These are phyloP conservation scores for Stratiomys singularior DNA, from an alignment of 2,888 invertebrate species.

Conservation along the genomic window DNA sequence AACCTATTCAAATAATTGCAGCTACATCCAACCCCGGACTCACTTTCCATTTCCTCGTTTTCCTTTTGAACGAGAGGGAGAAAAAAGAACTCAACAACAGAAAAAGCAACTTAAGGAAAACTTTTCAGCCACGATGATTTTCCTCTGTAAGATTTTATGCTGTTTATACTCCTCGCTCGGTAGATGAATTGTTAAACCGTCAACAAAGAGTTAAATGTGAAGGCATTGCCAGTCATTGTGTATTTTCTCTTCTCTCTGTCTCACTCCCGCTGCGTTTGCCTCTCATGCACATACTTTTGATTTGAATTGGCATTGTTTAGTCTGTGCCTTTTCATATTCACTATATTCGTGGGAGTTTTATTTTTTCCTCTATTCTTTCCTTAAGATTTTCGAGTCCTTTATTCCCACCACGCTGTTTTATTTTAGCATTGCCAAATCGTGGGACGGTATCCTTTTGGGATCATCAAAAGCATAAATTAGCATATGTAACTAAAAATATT, in stretches of 20 bases:
- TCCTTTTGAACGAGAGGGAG: no score
- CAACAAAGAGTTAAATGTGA: not conserved
- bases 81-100: not conserved
- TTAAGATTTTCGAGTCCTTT: not conserved
- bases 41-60: no score
- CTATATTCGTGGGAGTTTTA: not conserved
- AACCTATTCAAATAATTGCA: no score
- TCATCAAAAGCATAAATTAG: slow-evolving; percentile 50
- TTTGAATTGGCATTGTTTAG: not conserved
- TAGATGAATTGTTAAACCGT: slow-evolving; percentile 23
- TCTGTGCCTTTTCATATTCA: not conserved
- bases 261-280: not conserved
- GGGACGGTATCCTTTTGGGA: slow-evolving; percentile 43
- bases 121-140: slow-evolving; percentile 26
- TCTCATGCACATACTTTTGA: not conserved
- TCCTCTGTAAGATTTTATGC: slow-evolving; percentile 27
- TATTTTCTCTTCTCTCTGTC: not conserved
- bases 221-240: slow-evolving; percentile 11
- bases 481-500: slow-evolving; percentile 49
- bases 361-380: not conserved
- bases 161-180: slow-evolving; percentile 14
- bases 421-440: not conserved
- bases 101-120: slow-evolving; percentile 12
- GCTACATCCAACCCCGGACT: no score
- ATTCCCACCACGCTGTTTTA: not conserved